Conservation (phyloP, 2,797 vertebrate genomes). For the Alauda arvensis region DNA sequence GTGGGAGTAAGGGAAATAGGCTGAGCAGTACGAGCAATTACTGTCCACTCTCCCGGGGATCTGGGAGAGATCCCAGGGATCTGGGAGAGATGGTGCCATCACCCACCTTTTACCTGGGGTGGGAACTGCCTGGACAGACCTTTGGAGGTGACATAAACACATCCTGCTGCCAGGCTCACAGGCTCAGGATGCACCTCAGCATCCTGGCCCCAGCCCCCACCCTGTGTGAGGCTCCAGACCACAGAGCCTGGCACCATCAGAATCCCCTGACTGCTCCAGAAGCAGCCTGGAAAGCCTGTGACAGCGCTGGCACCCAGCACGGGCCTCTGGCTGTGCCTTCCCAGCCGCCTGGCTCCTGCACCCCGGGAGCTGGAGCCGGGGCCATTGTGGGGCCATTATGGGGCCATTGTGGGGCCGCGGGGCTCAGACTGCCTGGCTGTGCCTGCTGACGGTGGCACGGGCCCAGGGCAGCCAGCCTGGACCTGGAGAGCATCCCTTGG, state of each 20-base stretch:
- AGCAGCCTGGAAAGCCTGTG: not conserved
- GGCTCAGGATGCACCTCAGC: not conserved
- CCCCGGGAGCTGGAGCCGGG: not conserved
- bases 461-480: constrained; percentile 11
- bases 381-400: not conserved
- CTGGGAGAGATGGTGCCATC: not conserved
- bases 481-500: not conserved
- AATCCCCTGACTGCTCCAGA: not conserved
- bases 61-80: not conserved
- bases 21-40: not conserved
- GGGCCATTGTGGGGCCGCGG: not conserved
- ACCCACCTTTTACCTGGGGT: not conserved
- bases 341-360: not conserved
- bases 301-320: accelerated
- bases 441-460: not conserved
- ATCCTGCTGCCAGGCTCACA: accelerated
- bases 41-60: not conserved
- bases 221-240: accelerated
- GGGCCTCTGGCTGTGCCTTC: not conserved
- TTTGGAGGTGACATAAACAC: not conserved
- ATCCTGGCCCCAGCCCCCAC: not conserved
- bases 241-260: not conserved
- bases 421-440: constrained; percentile 12
- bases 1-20: not conserved
- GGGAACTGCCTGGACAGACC: not conserved